Conservation (phyloP, 2,113 vertebrate species). For the Rhombomys opimus region DNA sequence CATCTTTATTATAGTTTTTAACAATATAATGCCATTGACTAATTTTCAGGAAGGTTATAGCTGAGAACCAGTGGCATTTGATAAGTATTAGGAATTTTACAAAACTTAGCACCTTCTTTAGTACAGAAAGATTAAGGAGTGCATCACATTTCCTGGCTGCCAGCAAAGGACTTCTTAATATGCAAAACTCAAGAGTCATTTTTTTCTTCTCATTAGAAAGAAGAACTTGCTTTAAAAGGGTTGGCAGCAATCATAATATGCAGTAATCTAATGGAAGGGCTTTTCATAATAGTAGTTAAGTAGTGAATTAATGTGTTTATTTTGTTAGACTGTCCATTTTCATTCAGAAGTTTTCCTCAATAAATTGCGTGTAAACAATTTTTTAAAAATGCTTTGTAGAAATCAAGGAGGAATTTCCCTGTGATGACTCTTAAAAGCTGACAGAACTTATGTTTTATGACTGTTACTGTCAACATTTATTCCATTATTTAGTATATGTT, state of each 20-base stretch:
- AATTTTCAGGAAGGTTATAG: slow-evolving; percentile 33
- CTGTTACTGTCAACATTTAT: neutral
- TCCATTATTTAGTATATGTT: neutral
- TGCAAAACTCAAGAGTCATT: neutral
- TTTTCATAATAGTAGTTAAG: slow-evolving; percentile 26
- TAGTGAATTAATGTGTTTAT: slow-evolving; percentile 54
- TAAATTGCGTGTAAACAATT: slow-evolving; percentile 55
- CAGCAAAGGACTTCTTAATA: neutral
- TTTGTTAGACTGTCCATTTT: slow-evolving; percentile 46
- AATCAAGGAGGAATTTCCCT: neutral
- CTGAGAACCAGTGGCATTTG: neutral
- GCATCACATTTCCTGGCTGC: neutral
- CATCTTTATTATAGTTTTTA: slow-evolving; percentile 19
- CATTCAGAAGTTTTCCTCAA: slow-evolving; percentile 53
- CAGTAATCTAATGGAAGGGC: neutral
- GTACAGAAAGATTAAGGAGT: neutral
- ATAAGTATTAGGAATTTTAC: neutral
- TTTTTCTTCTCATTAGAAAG: slow-evolving; percentile 40
- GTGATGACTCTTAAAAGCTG: neutral
- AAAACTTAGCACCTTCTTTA: neutral
- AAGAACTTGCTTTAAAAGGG: slow-evolving; percentile 51
- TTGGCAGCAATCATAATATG: slow-evolving; percentile 29
- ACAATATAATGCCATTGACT: neutral
- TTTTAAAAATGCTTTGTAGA: neutral
- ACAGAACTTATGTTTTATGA: neutral